Percentiles rank a stretch among this genome's conserved stretches.
phyloP scores from a whole-genome alignment of 2,113 vertebrate species.

The Hippocampus comes region DNA sequence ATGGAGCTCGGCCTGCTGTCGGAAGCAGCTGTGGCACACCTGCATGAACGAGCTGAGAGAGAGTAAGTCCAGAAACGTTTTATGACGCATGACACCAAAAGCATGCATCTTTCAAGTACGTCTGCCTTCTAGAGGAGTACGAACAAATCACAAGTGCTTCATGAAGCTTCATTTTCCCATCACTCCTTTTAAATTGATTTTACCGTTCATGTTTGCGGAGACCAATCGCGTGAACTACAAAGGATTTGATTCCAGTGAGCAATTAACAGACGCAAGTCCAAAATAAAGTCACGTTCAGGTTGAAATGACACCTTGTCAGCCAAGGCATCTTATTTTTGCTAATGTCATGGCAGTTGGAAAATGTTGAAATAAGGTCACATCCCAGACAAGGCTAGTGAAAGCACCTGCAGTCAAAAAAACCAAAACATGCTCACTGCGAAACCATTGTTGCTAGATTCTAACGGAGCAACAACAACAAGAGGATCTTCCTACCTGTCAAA shows the following conservation, averaged over 20 bases:
- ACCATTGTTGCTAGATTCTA: constrained; percentile 19
- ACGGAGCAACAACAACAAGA: neutral
- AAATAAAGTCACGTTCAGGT: constrained; percentile 11
- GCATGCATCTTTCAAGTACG: no score
- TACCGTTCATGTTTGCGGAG: no score
- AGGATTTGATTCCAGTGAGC: neutral
- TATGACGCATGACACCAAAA: neutral
- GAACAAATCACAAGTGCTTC: no score
- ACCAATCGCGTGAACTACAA: no score
- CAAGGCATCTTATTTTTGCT: constrained; percentile 8
- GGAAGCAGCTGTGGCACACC: constrained; percentile 95
- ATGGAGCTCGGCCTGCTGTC: constrained; percentile 82
- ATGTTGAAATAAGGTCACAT: constrained; percentile 12
- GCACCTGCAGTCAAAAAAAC: neutral
- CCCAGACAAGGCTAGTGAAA: neutral
- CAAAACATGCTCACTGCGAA: neutral
- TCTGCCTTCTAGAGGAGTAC: no score
- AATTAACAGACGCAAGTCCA: constrained; percentile 7
- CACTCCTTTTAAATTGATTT: no score
- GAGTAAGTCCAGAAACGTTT: neutral
- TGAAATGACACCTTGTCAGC: constrained; percentile 32
- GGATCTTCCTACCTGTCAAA: constrained; percentile 83
- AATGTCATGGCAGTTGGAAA: constrained; percentile 21
- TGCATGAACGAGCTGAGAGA: constrained; percentile 75
- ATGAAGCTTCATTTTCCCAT: no score